These are phyloP conservation scores for Propithecus deckenii DNA, from an alignment of 2,797 vertebrate genomes.

Conservation along the genomic window DNA sequence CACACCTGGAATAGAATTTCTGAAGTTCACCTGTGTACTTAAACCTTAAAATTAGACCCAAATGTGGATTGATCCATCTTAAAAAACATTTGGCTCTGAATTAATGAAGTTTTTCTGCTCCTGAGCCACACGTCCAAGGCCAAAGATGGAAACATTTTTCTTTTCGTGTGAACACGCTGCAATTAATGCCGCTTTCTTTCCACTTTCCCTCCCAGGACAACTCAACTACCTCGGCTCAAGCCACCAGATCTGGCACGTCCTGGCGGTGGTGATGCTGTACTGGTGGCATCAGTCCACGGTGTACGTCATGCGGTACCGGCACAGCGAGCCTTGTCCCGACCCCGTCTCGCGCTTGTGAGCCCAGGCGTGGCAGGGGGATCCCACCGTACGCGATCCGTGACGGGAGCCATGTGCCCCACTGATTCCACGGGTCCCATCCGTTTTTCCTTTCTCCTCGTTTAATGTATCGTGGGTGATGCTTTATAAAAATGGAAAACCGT, in stretches of 20 bases:
- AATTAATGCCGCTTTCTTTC: not conserved
- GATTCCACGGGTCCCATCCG: slow-evolving; percentile 14
- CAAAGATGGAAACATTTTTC: not conserved
- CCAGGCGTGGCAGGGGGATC: not conserved
- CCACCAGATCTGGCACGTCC: slow-evolving; percentile 98
- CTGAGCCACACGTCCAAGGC: not conserved
- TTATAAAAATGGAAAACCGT: slow-evolving; percentile 54
- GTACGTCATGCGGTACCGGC: slow-evolving; percentile 95
- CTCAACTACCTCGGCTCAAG: slow-evolving; percentile 98
- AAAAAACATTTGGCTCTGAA: not conserved
- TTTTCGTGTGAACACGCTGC: not conserved
- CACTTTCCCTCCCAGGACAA: slow-evolving; percentile 88
- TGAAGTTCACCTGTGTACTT: not conserved
- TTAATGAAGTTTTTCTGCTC: not conserved
- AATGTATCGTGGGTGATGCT: slow-evolving; percentile 52
- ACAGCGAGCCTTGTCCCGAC: slow-evolving; percentile 91
- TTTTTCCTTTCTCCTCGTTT: slow-evolving; percentile 35
- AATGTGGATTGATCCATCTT: not conserved
- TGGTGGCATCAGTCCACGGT: slow-evolving; percentile 98
- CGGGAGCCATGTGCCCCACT: slow-evolving; percentile 27
- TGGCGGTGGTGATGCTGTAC: slow-evolving; percentile 97
- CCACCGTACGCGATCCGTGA: slow-evolving; percentile 67
- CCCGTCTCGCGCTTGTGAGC: slow-evolving; percentile 76
- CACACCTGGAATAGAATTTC: not conserved
- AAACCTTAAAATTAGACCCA: slow-evolving; percentile 19